Base-by-base conservation (phyloP, 2,797 vertebrate species). In the Enteromius viviparus region DNA sequence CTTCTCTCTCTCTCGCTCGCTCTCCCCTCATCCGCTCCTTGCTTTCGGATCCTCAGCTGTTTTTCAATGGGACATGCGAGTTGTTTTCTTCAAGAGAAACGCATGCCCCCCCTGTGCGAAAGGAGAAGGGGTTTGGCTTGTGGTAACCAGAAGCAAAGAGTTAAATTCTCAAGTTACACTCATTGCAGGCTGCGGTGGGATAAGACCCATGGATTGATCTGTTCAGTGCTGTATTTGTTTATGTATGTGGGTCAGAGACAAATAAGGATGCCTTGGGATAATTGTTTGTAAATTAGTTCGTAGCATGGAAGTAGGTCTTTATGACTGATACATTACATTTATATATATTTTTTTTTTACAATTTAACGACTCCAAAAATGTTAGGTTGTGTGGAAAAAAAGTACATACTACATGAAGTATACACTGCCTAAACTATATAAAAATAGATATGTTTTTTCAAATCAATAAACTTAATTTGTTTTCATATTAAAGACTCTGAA, bases 41-140 rank as follows among this genome's bases (percentile, higher is more conserved):
- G 84, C 78, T 84, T 77, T 84, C 85, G 68, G 74, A 64, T 64
- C 85, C 86, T 85, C 83, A 84, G 81, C 85, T 85, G 89, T 90
- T 92, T 91, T 91, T 93, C 93, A 92, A 89, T 93, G 93, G 93
- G 89, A 92, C 92, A 92, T 88, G 91, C 87, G 91, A 94, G 92
- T 90, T 87, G 87, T 85, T 91, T 87, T 91, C 89, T 90, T 91
- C 84, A 74, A 87, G 83, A 87, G 83, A 87, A 81, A 85, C 85
- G 85, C 83, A 84, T n/a, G 53, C 32, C 71, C 76, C 47, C 78
- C 12, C 83, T 42, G 51, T 34, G 75, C 72, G 23, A 49, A 78
- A 42, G 11, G 21, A 40, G 53, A 83, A 40, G 40, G 75, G 82
- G 82, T 9, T 83, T 83, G 82, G 82, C 82, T 83, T 78, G 82